Evolutionary conservation across 2,888 invertebrate species (phyloP).

Genomic region (Anagyrus pseudococci): DNA sequence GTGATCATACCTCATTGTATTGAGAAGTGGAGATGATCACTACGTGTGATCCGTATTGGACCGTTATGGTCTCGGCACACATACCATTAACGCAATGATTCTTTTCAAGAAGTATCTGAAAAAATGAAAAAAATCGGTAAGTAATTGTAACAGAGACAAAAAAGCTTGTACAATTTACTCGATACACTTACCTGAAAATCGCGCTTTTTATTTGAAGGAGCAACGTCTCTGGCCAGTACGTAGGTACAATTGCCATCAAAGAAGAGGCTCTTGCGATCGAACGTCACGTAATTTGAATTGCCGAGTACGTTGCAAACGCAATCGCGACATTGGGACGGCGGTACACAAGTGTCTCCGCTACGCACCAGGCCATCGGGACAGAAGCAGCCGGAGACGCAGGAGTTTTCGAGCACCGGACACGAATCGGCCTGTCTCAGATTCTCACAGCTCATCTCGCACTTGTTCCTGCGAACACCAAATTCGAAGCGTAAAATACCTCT

Average conservation of each 20-base stretch:
- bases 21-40: too few relatives aligned
- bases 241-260: slow-evolving; percentile 86
- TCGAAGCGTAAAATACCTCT: too few relatives aligned
- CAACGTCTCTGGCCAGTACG: slow-evolving; percentile 73
- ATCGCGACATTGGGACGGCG: slow-evolving; percentile 76
- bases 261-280: slow-evolving; percentile 80
- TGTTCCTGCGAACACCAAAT: slow-evolving; percentile 47
- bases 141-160: too few relatives aligned
- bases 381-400: slow-evolving; percentile 79
- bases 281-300: slow-evolving; percentile 81
- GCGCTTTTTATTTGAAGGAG: slow-evolving; percentile 56
- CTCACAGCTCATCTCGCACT: slow-evolving; percentile 81
- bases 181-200: slow-evolving; percentile 63
- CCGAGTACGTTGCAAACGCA: slow-evolving; percentile 79
- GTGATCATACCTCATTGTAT: slow-evolving; percentile 50
- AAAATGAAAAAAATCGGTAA: too few relatives aligned
- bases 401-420: slow-evolving; percentile 63
- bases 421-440: slow-evolving; percentile 66
- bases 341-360: slow-evolving; percentile 73
- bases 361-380: slow-evolving; percentile 79
- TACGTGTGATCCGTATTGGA: slow-evolving; percentile 72
- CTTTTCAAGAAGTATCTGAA: too few relatives aligned
- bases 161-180: not conserved
- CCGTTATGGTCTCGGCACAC: slow-evolving; percentile 74
- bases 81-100: slow-evolving; percentile 70